Evolutionary conservation across 92 coral and sea anemone genomes (phyloP).

Genomic region (Porites divaricata): DNA sequence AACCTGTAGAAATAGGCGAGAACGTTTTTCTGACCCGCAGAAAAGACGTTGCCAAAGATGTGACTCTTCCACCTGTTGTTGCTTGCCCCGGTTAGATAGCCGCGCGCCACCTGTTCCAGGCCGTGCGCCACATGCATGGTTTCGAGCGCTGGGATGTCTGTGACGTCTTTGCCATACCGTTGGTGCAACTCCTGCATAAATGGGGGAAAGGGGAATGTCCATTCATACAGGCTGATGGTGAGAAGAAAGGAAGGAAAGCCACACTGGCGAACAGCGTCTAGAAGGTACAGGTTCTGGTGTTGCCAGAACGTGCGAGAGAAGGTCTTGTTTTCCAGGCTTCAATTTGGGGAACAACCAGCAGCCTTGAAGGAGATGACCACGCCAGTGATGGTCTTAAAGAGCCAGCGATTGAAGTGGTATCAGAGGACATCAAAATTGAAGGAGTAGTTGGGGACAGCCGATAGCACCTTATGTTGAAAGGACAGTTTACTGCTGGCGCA

Average conservation of each 20-base stretch:
- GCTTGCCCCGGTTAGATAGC: conserved; percentile 52
- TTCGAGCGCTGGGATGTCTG: conserved; percentile 34
- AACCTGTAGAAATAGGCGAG: conserved; percentile 19
- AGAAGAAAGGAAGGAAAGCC: conserved; percentile 57
- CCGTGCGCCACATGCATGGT: conserved; percentile 52
- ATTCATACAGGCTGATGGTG: conserved; percentile 61
- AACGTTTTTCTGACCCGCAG: background rate
- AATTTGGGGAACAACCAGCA: conserved; percentile 36
- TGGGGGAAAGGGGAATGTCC: conserved; percentile 64
- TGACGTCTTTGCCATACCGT: conserved; percentile 34
- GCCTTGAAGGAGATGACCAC: conserved; percentile 28
- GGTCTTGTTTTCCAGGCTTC: conserved; percentile 48
- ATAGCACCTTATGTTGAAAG: background rate
- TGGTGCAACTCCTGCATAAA: conserved; percentile 18
- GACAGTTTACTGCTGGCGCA: conserved; percentile 15
- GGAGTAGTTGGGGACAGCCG: conserved; percentile 21
- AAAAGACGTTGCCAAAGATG: conserved; percentile 10
- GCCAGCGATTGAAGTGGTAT: conserved; percentile 53
- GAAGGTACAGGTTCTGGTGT: conserved; percentile 53
- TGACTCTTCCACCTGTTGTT: conserved; percentile 50
- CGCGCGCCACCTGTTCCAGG: conserved; percentile 55
- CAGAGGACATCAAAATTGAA: conserved; percentile 46
- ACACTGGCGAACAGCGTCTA: conserved; percentile 65
- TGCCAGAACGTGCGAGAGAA: conserved; percentile 57
- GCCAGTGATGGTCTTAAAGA: conserved; percentile 56